A percentile compares a stretch with the other conserved stretches of the same genome.
These are phyloP conservation scores for Cephalophus harveyi DNA, from an alignment of 2,113 vertebrate species.

Conservation along the genomic window DNA sequence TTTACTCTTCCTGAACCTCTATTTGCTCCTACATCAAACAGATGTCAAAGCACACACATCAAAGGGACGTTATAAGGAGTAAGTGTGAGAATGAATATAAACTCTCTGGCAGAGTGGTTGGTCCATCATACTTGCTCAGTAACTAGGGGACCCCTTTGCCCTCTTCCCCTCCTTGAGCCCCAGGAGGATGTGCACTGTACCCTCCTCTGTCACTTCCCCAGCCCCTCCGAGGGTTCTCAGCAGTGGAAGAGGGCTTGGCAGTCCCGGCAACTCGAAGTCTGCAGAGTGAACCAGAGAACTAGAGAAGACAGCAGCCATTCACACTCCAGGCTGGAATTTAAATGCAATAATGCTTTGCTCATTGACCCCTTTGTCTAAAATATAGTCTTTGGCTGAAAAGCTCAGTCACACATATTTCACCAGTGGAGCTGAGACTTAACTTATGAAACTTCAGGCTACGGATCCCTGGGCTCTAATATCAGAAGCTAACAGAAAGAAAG, in stretches of 20 bases:
- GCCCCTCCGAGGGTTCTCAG: background rate
- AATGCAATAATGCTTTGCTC: background rate
- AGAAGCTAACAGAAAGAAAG: background rate
- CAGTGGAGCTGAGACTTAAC: background rate
- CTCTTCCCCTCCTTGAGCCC: background rate
- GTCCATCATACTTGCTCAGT: background rate
- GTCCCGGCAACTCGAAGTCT: background rate
- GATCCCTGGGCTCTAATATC: background rate
- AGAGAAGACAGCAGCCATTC: background rate
- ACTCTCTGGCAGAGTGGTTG: background rate
- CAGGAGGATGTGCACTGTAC: background rate
- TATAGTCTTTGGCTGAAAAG: background rate
- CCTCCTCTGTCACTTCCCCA: background rate
- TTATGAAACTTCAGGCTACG: background rate
- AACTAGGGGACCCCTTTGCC: background rate
- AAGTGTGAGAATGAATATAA: background rate
- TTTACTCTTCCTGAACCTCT: background rate
- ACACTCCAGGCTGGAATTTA: background rate
- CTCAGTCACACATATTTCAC: background rate
- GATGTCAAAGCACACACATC: background rate
- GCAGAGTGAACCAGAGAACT: background rate
- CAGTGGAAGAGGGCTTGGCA: background rate
- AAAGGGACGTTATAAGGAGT: background rate
- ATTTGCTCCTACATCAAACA: background rate
- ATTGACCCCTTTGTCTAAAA: background rate